A percentile compares a stretch with the other conserved stretches of the same genome.
Evolutionary conservation across 2,888 invertebrate genomes (phyloP).

Genomic region (Cryptus armator): DNA sequence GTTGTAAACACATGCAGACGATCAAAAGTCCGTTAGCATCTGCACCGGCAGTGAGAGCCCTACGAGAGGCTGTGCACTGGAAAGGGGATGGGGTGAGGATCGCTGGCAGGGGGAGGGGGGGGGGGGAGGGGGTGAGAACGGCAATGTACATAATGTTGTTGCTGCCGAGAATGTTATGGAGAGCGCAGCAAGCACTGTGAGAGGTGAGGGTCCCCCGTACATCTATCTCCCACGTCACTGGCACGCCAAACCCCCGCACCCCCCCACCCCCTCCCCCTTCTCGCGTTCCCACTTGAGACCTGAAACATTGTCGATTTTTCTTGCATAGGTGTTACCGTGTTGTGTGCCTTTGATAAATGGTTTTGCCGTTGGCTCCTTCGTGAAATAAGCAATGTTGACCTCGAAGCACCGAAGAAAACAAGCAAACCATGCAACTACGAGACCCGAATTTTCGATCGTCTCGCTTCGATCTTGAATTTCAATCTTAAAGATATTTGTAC

Average conservation of each 20-base stretch:
- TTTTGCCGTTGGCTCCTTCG: constrained; percentile 25
- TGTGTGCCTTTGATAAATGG: constrained; percentile 78
- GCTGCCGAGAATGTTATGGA: constrained; percentile 39
- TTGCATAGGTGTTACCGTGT: constrained; percentile 77
- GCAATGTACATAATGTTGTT: constrained; percentile 61
- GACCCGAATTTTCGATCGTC: neutral
- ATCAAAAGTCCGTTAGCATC: constrained; percentile 64
- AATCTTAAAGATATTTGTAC: neutral
- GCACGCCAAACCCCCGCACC: constrained; percentile 68
- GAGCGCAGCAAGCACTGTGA: constrained; percentile 39
- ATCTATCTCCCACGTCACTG: constrained; percentile 81
- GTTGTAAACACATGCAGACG: constrained; percentile 60
- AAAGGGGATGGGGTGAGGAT: constrained; percentile 1
- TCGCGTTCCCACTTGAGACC: constrained; percentile 70
- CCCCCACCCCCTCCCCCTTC: constrained; percentile 42
- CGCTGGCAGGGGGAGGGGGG: neutral
- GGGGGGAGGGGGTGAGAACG: constrained; percentile 34
- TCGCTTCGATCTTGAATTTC: neutral
- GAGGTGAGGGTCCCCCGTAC: constrained; percentile 68
- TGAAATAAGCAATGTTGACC: constrained; percentile 8
- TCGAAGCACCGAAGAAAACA: constrained; percentile 2
- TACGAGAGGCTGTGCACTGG: neutral
- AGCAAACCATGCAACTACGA: neutral
- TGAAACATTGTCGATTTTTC: constrained; percentile 81
- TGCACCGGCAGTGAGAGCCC: constrained; percentile 30